Base-by-base conservation (phyloP, 2,888 invertebrate genomes). In the Idaea dimidiata region DNA sequence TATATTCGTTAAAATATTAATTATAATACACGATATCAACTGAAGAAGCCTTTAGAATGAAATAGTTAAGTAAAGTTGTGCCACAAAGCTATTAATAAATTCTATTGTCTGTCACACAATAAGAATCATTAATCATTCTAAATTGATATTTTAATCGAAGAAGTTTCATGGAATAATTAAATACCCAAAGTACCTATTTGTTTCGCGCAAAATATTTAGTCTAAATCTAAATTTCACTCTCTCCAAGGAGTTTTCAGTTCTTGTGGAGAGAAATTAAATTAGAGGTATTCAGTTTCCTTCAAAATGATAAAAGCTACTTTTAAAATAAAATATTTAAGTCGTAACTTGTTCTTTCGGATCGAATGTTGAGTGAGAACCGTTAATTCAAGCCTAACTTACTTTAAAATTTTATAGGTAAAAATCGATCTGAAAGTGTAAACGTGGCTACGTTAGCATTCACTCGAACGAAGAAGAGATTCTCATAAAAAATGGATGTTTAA, bases 401-500 rank as follows among this genome's bases (percentile, higher is more conserved):
- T 43, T 24, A 24, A 24, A 24, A 24, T 3, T 24, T 24, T 24
- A 24, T 24, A 24, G 24, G 14, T 43, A 8, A 14, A 43, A 43
- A 43, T 43, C 14, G 43, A 43, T 14, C 8, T 43, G 33, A 33
- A 33, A 33, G 43, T 43, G 43, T 43, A 43, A 43, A 43, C 43
- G 43, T 0, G 43, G 8, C 43, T 43, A 43, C 14, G 14, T 43
- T 24, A 24, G 24, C 24, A 24, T 24, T 24, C 24, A 24, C 24
- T 24, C 24, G 43, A 43, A 43, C 43, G 64, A 64, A 53, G 62
- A 64, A 63, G 60, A 56, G 43, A 56, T 62, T 55, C 53, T 57
- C 57, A 62, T 59, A 31, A 64, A 63, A 64, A 68, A 61, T 58
- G 56, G 60, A 60, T 64, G 65, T 63, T 71, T 67, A 62, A 65